Conservation (phyloP, 1,140 invertebrate genomes). For the Pararge aegeria region DNA sequence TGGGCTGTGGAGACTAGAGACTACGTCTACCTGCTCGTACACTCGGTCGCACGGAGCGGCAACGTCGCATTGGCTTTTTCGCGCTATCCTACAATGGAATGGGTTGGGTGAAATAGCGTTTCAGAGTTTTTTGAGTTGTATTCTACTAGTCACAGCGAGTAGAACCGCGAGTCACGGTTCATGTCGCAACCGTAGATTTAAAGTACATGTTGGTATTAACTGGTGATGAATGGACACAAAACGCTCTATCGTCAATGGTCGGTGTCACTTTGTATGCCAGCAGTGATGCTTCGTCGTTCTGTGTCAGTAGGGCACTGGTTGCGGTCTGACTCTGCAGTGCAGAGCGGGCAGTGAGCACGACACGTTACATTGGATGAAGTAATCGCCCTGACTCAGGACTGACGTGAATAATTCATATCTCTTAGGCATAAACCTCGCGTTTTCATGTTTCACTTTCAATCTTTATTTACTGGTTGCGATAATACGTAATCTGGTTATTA, state of each 20-base stretch:
- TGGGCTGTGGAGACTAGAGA: conserved; percentile 54
- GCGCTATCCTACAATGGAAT: conserved; percentile 65
- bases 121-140: conserved; percentile 38
- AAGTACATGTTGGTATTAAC: conserved; percentile 13
- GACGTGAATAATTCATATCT: conserved; percentile 16
- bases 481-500: not conserved
- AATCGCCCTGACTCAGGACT: conserved; percentile 33
- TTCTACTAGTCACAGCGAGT: conserved; percentile 20
- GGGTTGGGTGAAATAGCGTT: conserved; percentile 54
- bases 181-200: conserved; percentile 19
- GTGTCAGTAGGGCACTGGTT: conserved; percentile 64
- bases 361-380: conserved; percentile 51
- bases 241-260: conserved; percentile 11
- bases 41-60: conserved; percentile 70
- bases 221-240: conserved; percentile 9
- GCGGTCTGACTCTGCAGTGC: conserved; percentile 43
- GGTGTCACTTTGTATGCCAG: conserved; percentile 26
- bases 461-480: conserved; percentile 8
- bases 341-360: conserved; percentile 22
- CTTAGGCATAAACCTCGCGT: not conserved
- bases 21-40: conserved; percentile 71
- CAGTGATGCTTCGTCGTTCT: conserved; percentile 37
- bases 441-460: conserved; percentile 3
- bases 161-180: conserved; percentile 3
- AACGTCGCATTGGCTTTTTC: conserved; percentile 73